Base-by-base conservation (phyloP, 2,113 vertebrate species). In the Carassius auratus region DNA sequence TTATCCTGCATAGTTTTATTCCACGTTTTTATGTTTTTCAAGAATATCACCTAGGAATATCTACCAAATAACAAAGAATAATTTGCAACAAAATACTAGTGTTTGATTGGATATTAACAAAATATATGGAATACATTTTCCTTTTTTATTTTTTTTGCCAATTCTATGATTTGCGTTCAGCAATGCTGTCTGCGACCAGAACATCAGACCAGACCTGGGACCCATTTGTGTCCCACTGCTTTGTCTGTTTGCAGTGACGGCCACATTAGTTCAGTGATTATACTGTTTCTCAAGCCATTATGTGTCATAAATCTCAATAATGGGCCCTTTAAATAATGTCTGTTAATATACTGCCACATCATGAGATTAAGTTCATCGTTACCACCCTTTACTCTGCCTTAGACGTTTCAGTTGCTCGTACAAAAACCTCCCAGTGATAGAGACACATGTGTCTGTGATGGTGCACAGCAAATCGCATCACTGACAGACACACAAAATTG, bases 401-500 rank as follows among this genome's bases (percentile, higher is more conserved):
- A 1, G 4, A 3, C 21, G 9, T 77, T 5, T 50, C 15, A 4
- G 50, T 33, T 36, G 52, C 36, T 78, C 8, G 0, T 17, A 55
- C 26, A 19, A 15, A 55, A 76, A 19, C 52, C 33, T 57, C 52
- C 30, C 62, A 50, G 45, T 1, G 30, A 66, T 9, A 52, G 52
- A 59, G 30, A 50, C 61, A 4, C 59, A 48, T 21, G 33, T 59
- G 78, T 79, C 19, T 38, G 57, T 5, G n/a, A 15, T 17, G 15
- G 42, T 30, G 59, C 61, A 14, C 9, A 92, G 91, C 86, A 89
- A 94, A 91, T 92, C 88, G 88, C 90, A 90, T 94, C 93, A 91
- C 91, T 89, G 84, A 89, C 90, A 84, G 92, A 93, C 91, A 86
- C 90, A 91, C 92, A 93, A 94, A 94, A 92, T 93, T 87, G 84